Base-by-base conservation (phyloP, 1,140 invertebrate genomes). In the Proctacanthus coquilletti region DNA sequence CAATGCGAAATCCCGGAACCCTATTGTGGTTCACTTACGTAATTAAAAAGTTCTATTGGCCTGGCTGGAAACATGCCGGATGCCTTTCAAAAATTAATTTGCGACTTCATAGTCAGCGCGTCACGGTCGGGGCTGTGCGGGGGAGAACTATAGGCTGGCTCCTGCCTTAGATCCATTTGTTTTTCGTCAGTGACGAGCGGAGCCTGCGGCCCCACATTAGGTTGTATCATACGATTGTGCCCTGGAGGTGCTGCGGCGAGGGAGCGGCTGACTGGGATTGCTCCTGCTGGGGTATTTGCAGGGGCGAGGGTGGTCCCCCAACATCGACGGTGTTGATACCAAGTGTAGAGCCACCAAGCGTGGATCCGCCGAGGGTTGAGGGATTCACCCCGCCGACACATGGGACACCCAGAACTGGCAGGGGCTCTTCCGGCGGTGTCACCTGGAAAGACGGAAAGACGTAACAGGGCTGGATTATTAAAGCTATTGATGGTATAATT, bases 151-250 rank as follows among this genome's bases (percentile, higher is more conserved):
- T n/a, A n/a, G n/a, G n/a, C n/a, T n/a, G n/a, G n/a, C n/a, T n/a
- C n/a, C n/a, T n/a, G n/a, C n/a, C n/a, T 45, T 58, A 58, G 52
- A 58, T 58, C 56, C 56, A 58, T 40, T 58, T 58, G 41, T 58
- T 58, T 42, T 60, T 60, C 38, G 54, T 48, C 46, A 60, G 52
- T 41, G 53, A 53, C 29, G 56, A 60, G 51, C 56, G 56, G 52
- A 60, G 53, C 47, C 80, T 72, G 62, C 80, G 77, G 72, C 80
- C 80, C 80, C 80, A 84, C 80, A 84, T 84, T 30, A 84, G 77
- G 70, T 84, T 76, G 70, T 84, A 84, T 87, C 80, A 87, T 83
- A 87, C 84, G 56, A 87, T 85, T 52, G 84, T 86, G 43, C 84
- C 84, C 61, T 85, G 81, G 40, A 86, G 63, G 49, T 83, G 77